phyloP scores from a whole-genome alignment of 2,113 vertebrate species.

The Oncorhynchus kisutch region DNA sequence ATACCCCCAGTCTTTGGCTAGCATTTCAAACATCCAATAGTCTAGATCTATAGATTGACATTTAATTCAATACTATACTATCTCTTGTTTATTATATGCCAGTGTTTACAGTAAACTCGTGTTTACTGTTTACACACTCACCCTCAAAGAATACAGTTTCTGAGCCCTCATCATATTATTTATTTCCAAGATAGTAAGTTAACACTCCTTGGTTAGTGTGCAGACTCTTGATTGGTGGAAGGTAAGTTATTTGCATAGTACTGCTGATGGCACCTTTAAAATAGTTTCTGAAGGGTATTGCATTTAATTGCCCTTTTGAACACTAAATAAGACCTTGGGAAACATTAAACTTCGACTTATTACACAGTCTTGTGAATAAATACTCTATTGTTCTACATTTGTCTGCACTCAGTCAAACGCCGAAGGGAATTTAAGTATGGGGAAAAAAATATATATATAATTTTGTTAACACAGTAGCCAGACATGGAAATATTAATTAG shows the following conservation, averaged over 20 bases:
- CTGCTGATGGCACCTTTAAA: background rate
- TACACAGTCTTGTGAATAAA: background rate
- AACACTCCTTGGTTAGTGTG: background rate
- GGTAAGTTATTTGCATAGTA: too few species aligned
- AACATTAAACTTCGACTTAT: background rate
- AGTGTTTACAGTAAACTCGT: background rate
- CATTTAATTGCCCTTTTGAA: background rate
- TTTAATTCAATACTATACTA: background rate
- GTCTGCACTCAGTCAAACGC: constrained; percentile 23
- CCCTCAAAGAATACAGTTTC: too few species aligned
- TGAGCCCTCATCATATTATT: too few species aligned
- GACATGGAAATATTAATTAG: constrained; percentile 68
- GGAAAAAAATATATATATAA: constrained; percentile 35
- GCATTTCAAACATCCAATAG: background rate
- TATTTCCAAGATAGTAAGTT: background rate
- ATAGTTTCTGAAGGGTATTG: background rate
- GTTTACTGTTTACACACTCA: background rate
- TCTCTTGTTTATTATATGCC: background rate
- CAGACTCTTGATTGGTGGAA: background rate
- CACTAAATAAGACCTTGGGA: background rate
- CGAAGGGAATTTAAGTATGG: constrained; percentile 10
- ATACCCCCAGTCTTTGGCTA: background rate
- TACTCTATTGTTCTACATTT: constrained; percentile 5
- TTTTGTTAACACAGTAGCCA: constrained; percentile 40
- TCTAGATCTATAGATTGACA: background rate